Percentiles rank a stretch among this genome's conserved stretches.
phyloP scores from a whole-genome alignment of 1,140 invertebrate genomes.

The Drosophila tsacasi region DNA sequence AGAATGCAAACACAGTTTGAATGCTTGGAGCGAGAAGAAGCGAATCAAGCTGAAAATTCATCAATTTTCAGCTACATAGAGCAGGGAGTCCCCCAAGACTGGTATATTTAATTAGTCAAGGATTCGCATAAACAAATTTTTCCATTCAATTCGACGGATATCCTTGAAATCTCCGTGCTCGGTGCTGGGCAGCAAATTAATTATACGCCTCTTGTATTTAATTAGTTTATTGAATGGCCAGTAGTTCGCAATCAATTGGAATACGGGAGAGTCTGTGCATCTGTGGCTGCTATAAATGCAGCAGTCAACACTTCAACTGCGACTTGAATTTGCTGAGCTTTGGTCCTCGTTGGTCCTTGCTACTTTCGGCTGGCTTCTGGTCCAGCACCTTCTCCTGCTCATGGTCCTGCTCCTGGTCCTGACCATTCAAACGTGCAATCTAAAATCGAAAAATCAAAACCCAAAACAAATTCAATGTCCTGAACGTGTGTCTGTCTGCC shows the following conservation, averaged over 20 bases:
- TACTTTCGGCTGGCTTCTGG: conserved; percentile 17
- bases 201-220: conserved; percentile 56
- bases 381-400: conserved; percentile 26
- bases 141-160: conserved; percentile 22
- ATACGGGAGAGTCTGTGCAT: conserved; percentile 28
- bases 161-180: not conserved
- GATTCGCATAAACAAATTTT: conserved; percentile 42
- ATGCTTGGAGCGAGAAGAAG: conserved; percentile 32
- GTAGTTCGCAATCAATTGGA: conserved; percentile 55
- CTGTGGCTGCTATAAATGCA: conserved; percentile 68
- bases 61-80: conserved; percentile 32
- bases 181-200: conserved; percentile 35
- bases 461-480: conserved; percentile 83
- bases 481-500: conserved; percentile 62
- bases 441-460: conserved; percentile 82
- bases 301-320: conserved; percentile 58
- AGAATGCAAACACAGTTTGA: conserved; percentile 56
- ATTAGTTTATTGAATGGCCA: conserved; percentile 74
- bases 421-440: conserved; percentile 78
- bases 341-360: conserved; percentile 9
- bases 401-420: conserved; percentile 4
- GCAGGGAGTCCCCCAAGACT: not conserved
- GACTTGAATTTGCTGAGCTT: conserved; percentile 29
- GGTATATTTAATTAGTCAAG: conserved; percentile 36
- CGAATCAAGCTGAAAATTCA: conserved; percentile 51